Conservation (phyloP, 2,888 invertebrate species). For the Drosophila flavopinicola region DNA sequence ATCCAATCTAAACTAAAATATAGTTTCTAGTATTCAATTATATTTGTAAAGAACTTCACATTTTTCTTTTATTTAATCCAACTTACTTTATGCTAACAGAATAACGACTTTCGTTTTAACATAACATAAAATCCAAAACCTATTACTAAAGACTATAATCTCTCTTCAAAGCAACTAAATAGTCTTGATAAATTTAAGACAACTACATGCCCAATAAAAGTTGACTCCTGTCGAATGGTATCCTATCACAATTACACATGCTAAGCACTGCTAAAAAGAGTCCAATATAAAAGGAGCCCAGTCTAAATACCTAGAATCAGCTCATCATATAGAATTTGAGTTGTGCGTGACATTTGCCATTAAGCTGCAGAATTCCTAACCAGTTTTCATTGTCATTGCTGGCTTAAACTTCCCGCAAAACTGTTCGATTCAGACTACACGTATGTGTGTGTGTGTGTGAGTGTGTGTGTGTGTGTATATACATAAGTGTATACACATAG, state of each 20-base stretch:
- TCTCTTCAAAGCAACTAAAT: background rate
- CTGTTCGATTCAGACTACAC: constrained; percentile 27
- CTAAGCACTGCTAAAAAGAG: background rate
- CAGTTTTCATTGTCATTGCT: constrained; percentile 67
- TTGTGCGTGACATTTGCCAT: constrained; percentile 83
- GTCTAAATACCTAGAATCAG: constrained; percentile 1
- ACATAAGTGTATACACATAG: constrained; percentile 8
- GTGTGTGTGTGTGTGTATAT: constrained; percentile 60
- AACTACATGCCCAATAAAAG: background rate
- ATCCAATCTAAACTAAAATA: too few relatives aligned
- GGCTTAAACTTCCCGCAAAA: constrained; percentile 55
- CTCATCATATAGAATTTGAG: constrained; percentile 51
- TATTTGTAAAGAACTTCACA: too few relatives aligned
- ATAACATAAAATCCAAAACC: too few relatives aligned
- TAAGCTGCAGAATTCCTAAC: constrained; percentile 77
- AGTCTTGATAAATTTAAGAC: background rate
- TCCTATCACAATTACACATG: constrained; percentile 12
- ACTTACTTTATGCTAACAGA: too few relatives aligned
- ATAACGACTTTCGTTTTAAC: too few relatives aligned
- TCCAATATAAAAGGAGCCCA: background rate
- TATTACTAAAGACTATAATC: too few relatives aligned
- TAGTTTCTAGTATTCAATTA: too few relatives aligned
- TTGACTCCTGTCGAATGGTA: background rate
- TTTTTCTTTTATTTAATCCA: too few relatives aligned
- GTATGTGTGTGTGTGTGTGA: constrained; percentile 61